phyloP scores from a whole-genome alignment of 2,888 invertebrate species.

The Celastrina argiolus region DNA sequence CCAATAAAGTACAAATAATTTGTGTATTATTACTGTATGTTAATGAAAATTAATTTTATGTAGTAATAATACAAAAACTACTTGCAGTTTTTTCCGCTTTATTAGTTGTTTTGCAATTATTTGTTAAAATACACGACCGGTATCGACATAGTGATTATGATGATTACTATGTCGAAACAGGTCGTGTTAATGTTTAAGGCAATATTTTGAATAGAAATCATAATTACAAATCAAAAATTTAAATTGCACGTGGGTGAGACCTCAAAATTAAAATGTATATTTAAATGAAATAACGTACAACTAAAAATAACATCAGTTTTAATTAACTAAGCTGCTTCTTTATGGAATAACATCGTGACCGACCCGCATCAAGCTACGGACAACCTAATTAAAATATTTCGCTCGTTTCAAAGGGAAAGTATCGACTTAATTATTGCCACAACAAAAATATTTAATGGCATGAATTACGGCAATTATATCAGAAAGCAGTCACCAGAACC shows the following conservation, averaged over 20 bases:
- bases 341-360: constrained; percentile 4
- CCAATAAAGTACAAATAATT: no score
- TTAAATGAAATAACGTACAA: background rate
- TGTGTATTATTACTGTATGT: no score
- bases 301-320: constrained; percentile 5
- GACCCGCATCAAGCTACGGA: constrained; percentile 37
- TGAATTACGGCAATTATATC: constrained; percentile 26
- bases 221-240: background rate
- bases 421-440: constrained; percentile 39
- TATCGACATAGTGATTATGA: no score
- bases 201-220: no score
- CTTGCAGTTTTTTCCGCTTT: no score
- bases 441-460: constrained; percentile 30
- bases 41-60: no score
- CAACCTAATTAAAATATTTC: constrained; percentile 74
- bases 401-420: constrained; percentile 50
- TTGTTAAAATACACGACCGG: no score
- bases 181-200: no score
- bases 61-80: no score
- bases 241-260: background rate
- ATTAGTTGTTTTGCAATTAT: no score
- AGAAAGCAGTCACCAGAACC: constrained; percentile 21
- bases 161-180: no score
- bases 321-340: constrained; percentile 3
- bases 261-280: background rate